Percentiles rank a stretch among this genome's conserved stretches.
phyloP scores from a whole-genome alignment of 2,797 vertebrate species.

The Acipenser ruthenus region DNA sequence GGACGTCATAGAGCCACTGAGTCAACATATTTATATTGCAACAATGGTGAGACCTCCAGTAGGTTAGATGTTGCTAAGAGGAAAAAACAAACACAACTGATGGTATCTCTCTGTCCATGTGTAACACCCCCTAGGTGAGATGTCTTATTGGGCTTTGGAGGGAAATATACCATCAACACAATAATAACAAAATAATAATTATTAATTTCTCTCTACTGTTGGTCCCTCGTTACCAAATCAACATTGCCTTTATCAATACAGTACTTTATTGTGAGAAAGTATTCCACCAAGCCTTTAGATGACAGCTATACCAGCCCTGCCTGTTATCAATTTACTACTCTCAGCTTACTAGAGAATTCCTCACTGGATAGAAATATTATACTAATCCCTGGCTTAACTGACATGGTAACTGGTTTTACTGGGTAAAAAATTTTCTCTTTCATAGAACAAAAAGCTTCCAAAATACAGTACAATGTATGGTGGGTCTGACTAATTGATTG shows the following conservation, averaged over 20 bases:
- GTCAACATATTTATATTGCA: too few relatives aligned
- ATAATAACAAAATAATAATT: slow-evolving; percentile 1
- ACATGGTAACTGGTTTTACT: slow-evolving; percentile 25
- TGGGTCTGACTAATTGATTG: too few relatives aligned
- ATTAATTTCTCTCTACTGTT: too few relatives aligned
- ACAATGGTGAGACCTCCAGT: neutral
- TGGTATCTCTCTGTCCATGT: neutral
- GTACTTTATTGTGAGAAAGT: neutral
- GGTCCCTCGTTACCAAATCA: neutral
- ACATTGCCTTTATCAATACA: neutral
- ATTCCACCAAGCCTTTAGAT: slow-evolving; percentile 3
- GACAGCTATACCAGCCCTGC: slow-evolving; percentile 21
- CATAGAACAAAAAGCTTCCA: neutral
- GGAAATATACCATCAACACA: neutral
- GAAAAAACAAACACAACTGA: slow-evolving; percentile 10
- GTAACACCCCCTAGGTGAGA: neutral
- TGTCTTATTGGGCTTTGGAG: neutral
- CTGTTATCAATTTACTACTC: slow-evolving; percentile 29
- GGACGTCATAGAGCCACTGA: too few relatives aligned
- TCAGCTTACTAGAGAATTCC: slow-evolving; percentile 26
- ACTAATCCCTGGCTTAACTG: neutral
- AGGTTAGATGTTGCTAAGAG: neutral
- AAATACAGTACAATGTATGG: too few relatives aligned
- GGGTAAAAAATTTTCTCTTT: slow-evolving; percentile 3
- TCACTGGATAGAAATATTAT: slow-evolving; percentile 27